These are phyloP conservation scores for Pseudachorutes palmiensis DNA, from an alignment of 1,140 invertebrate genomes.

Conservation along the genomic window DNA sequence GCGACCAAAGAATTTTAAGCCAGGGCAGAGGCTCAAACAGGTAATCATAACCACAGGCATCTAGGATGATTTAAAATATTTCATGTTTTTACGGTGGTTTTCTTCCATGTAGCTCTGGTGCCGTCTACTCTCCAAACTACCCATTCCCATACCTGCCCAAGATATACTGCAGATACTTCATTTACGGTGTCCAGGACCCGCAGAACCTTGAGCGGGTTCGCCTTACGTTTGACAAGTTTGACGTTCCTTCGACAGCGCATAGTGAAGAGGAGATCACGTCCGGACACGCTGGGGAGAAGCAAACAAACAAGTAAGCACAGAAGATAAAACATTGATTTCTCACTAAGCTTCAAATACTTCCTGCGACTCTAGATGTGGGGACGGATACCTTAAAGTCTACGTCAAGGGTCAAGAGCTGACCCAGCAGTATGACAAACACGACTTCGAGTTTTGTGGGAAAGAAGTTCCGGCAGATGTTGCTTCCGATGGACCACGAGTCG, in stretches of 20 bases:
- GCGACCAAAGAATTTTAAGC: slow-evolving; percentile 93
- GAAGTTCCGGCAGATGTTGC: slow-evolving; percentile 57
- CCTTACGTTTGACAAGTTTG: slow-evolving; percentile 77
- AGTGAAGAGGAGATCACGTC: slow-evolving; percentile 52
- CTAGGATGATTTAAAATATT: neutral
- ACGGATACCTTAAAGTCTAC: slow-evolving; percentile 85
- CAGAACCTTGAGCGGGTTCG: slow-evolving; percentile 88
- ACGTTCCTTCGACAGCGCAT: slow-evolving; percentile 68
- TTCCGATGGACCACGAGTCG: slow-evolving; percentile 82
- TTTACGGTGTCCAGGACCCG: slow-evolving; percentile 91
- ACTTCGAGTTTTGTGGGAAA: slow-evolving; percentile 82
- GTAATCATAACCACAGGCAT: neutral
- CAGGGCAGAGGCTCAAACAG: slow-evolving; percentile 63
- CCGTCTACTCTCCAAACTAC: slow-evolving; percentile 89
- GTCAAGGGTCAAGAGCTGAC: slow-evolving; percentile 85
- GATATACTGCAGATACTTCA: slow-evolving; percentile 93
- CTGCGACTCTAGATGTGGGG: slow-evolving; percentile 55
- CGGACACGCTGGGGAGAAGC: neutral
- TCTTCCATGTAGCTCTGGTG: slow-evolving; percentile 50
- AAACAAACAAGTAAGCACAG: neutral
- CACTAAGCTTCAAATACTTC: neutral
- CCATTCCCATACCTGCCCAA: slow-evolving; percentile 88
- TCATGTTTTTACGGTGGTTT: no score
- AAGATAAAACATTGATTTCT: neutral
- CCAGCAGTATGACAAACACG: slow-evolving; percentile 84